Conservation (phyloP, 1,140 invertebrate species). For the Tetramorium alpestre region DNA sequence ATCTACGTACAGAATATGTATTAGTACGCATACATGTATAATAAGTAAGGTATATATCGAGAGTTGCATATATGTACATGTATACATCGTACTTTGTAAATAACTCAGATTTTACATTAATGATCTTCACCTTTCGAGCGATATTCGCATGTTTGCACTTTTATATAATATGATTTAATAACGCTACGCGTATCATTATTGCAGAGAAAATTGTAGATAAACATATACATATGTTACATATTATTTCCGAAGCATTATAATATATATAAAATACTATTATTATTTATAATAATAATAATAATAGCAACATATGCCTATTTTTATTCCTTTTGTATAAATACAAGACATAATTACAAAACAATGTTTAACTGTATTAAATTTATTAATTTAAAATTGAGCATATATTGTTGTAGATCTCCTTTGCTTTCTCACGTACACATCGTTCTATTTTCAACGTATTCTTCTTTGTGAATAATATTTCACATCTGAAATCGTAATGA, state of each 20-base stretch:
- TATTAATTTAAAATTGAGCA: slow-evolving; percentile 10
- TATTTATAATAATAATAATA: slow-evolving; percentile 15
- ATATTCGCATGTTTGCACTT: slow-evolving; percentile 48
- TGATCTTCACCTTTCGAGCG: slow-evolving; percentile 22
- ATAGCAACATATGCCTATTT: slow-evolving; percentile 17
- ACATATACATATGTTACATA: not conserved
- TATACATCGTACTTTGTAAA: slow-evolving; percentile 4
- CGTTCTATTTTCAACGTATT: not conserved
- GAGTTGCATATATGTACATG: not conserved
- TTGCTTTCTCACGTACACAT: not conserved
- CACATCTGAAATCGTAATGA: not conserved
- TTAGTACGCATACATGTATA: not conserved
- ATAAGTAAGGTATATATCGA: not conserved
- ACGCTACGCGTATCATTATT: not conserved
- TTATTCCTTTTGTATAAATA: slow-evolving; percentile 43
- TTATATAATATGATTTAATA: slow-evolving; percentile 32
- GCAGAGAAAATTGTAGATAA: slow-evolving; percentile 40
- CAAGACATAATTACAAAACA: slow-evolving; percentile 20
- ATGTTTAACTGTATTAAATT: slow-evolving; percentile 58
- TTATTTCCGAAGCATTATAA: slow-evolving; percentile 26
- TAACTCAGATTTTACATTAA: slow-evolving; percentile 34
- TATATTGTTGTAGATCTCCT: not conserved
- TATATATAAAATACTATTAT: not conserved
- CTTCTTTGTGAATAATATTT: not conserved
- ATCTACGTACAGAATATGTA: slow-evolving; percentile 20